Percentiles rank a stretch among this genome's conserved stretches.
phyloP scores from a whole-genome alignment of 2,888 invertebrate genomes.

The Autographa pulchrina region DNA sequence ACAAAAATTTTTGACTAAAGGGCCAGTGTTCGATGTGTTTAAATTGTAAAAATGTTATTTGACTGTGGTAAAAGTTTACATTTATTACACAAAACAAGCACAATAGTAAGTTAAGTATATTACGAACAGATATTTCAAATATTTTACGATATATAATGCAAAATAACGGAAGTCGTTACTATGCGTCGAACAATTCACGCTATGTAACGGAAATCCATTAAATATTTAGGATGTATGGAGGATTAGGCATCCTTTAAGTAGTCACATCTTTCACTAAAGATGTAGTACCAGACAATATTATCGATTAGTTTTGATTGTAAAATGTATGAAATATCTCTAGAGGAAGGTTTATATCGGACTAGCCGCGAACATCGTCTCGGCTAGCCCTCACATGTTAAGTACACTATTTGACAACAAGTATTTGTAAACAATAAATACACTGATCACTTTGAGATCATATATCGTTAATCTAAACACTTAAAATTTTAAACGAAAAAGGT shows the following conservation, averaged over 20 bases:
- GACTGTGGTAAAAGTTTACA: constrained; percentile 59
- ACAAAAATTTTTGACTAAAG: constrained; percentile 85
- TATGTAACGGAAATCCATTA: constrained; percentile 7
- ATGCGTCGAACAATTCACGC: constrained; percentile 8
- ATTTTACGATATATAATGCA: constrained; percentile 25
- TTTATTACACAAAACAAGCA: constrained; percentile 73
- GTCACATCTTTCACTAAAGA: constrained; percentile 7
- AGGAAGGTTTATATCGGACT: constrained; percentile 41
- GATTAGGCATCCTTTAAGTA: background rate
- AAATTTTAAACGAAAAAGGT: constrained; percentile 77
- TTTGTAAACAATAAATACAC: constrained; percentile 86
- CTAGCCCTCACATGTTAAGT: constrained; percentile 77
- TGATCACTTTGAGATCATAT: constrained; percentile 88
- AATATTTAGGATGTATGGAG: background rate
- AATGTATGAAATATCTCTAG: constrained; percentile 47
- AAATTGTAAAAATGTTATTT: constrained; percentile 58
- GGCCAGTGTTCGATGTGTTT: constrained; percentile 85
- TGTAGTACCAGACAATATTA: background rate
- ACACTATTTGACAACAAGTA: constrained; percentile 83
- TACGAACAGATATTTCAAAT: constrained; percentile 58
- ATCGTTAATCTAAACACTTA: constrained; percentile 84
- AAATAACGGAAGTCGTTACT: constrained; percentile 6
- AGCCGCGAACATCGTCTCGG: constrained; percentile 24
- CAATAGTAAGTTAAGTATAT: constrained; percentile 63
- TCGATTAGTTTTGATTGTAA: constrained; percentile 6